These are phyloP conservation scores for Drosophila sordidula DNA, from an alignment of 2,888 invertebrate genomes.

Conservation along the genomic window DNA sequence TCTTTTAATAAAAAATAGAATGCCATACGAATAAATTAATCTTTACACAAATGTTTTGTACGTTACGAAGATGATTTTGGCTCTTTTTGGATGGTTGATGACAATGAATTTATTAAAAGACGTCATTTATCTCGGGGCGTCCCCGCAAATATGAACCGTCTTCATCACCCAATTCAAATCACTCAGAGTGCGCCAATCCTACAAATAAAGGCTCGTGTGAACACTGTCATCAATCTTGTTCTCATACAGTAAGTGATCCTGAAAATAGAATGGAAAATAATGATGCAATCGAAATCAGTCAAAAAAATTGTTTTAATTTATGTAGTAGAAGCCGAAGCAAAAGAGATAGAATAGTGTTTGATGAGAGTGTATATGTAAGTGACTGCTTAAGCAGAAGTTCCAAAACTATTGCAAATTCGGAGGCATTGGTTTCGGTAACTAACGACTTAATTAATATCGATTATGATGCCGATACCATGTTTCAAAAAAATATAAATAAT, in stretches of 20 bases:
- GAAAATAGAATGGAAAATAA: conserved; percentile 43
- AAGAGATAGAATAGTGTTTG: conserved; percentile 26
- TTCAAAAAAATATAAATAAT: conserved; percentile 50
- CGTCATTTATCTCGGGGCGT: conserved; percentile 98
- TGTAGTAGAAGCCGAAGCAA: conserved; percentile 53
- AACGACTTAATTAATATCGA: conserved; percentile 56
- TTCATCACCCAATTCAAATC: conserved; percentile 72
- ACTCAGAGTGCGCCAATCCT: conserved; percentile 55
- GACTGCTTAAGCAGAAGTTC: conserved; percentile 56
- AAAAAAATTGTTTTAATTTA: conserved; percentile 58
- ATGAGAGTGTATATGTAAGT: conserved; percentile 36
- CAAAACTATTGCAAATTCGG: conserved; percentile 43
- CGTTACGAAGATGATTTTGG: conserved; percentile 99
- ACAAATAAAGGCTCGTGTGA: conserved; percentile 61
- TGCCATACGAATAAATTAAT: conserved; percentile 99
- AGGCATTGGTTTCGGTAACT: conserved; percentile 37
- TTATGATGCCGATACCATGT: conserved; percentile 49
- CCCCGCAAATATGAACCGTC: conserved; percentile 98
- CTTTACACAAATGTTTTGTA: conserved; percentile 99
- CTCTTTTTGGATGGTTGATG: conserved; percentile 99
- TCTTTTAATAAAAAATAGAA: conserved; percentile 88
- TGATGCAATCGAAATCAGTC: conserved; percentile 45
- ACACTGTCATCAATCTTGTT: conserved; percentile 57
- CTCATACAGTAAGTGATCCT: conserved; percentile 32
- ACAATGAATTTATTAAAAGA: conserved; percentile 98